A percentile compares a stretch with the other conserved stretches of the same genome.
phyloP scores from a whole-genome alignment of 2,888 invertebrate species.

The Flabesymbios commensalis region DNA sequence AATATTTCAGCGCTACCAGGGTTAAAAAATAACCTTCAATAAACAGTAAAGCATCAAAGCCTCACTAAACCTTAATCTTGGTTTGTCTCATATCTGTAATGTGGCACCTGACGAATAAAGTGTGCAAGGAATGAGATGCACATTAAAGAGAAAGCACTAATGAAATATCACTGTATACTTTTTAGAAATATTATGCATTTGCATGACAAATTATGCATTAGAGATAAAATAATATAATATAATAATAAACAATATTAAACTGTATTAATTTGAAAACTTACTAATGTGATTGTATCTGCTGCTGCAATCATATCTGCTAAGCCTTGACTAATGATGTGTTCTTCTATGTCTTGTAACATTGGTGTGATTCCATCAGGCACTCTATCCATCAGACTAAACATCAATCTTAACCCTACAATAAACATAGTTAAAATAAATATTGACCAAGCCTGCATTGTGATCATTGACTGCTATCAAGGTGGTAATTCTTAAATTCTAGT shows the following conservation, averaged over 20 bases:
- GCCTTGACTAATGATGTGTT: conserved; percentile 91
- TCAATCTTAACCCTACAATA: conserved; percentile 68
- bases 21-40: too few relatives aligned
- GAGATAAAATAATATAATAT: background rate
- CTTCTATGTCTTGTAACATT: conserved; percentile 88
- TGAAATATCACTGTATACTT: too few relatives aligned
- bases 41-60: too few relatives aligned
- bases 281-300: conserved; percentile 88
- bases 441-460: too few relatives aligned
- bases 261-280: conserved; percentile 41
- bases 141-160: too few relatives aligned
- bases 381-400: conserved; percentile 78
- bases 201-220: background rate
- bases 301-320: conserved; percentile 95
- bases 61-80: background rate
- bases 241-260: background rate
- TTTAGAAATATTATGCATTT: background rate
- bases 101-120: too few relatives aligned
- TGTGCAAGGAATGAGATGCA: too few relatives aligned
- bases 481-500: too few relatives aligned
- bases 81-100: background rate
- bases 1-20: too few relatives aligned
- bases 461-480: too few relatives aligned
- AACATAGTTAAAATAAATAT: too few relatives aligned
- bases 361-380: conserved; percentile 91